A percentile compares a stretch with the other conserved stretches of the same genome.
These are phyloP conservation scores for Listronotus bonariensis DNA, from an alignment of 1,140 invertebrate species.

Conservation along the genomic window DNA sequence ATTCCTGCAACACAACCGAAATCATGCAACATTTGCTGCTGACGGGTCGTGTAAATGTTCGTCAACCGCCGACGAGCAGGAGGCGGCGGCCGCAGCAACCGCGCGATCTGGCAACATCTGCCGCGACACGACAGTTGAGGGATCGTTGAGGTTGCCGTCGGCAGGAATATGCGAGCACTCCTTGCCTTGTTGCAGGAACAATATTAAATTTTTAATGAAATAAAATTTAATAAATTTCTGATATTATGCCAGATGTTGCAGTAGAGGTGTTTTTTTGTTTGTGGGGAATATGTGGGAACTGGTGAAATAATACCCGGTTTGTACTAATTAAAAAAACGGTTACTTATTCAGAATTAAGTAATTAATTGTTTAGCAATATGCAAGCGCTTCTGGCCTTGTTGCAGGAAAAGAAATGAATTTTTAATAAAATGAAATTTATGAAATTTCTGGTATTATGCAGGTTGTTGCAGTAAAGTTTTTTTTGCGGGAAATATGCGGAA, in stretches of 20 bases:
- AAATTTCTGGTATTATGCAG: neutral
- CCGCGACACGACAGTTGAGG: conserved; percentile 41
- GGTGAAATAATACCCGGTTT: no score
- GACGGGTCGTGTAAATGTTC: conserved; percentile 38
- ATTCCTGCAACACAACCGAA: conserved; percentile 19
- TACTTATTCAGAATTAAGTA: no score
- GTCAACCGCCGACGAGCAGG: conserved; percentile 21
- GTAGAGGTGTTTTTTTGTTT: neutral
- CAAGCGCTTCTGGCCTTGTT: conserved; percentile 11
- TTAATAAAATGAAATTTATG: conserved; percentile 34
- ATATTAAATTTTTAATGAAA: conserved; percentile 45
- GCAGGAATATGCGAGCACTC: conserved; percentile 7
- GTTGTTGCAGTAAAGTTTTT: no score
- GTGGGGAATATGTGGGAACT: no score
- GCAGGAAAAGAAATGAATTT: conserved; percentile 39
- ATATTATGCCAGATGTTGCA: neutral
- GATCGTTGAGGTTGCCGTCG: conserved; percentile 37
- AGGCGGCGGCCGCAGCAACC: conserved; percentile 1
- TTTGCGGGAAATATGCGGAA: no score
- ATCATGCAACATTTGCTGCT: conserved; percentile 37
- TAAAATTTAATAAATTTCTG: conserved; percentile 2
- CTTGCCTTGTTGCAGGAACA: conserved; percentile 23
- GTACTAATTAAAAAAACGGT: no score
- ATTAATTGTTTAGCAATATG: no score
- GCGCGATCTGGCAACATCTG: conserved; percentile 38